Evolutionary conservation across 2,888 invertebrate genomes (phyloP).

Genomic region (Anagyrus pseudococci): DNA sequence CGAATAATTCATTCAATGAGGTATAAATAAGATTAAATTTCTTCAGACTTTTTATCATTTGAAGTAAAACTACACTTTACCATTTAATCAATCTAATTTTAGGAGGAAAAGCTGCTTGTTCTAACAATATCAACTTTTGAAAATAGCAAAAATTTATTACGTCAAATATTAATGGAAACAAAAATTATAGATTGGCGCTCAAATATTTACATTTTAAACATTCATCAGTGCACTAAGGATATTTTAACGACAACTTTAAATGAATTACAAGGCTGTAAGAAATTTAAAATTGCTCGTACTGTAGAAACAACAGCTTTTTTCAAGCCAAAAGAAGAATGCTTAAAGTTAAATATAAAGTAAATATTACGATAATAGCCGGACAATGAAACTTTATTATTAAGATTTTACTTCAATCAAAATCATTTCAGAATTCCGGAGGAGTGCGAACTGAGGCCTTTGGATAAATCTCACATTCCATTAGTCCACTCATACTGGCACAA

Average conservation of each 20-base stretch:
- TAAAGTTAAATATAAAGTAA: neutral
- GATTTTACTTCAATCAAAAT: neutral
- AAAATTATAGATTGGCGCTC: neutral
- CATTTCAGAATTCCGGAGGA: slow-evolving; percentile 51
- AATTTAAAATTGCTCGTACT: neutral
- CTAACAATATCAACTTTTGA: neutral
- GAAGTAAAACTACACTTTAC: no score
- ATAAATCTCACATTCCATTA: slow-evolving; percentile 45
- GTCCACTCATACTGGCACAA: slow-evolving; percentile 56
- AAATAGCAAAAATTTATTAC: neutral
- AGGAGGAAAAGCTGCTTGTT: neutral
- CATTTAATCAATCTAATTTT: no score
- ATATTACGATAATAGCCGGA: neutral
- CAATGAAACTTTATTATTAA: neutral
- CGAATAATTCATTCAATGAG: neutral
- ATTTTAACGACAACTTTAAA: neutral
- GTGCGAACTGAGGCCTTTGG: slow-evolving; percentile 51
- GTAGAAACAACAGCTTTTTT: slow-evolving; percentile 26
- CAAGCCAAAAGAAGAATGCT: neutral
- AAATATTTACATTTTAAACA: neutral
- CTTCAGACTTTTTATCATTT: neutral
- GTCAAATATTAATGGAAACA: neutral
- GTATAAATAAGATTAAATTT: neutral
- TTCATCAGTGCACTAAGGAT: neutral
- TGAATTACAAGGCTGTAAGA: no score